Evolutionary conservation across 2,113 vertebrate species (phyloP).

Genomic region (Chloropsis hardwickii): DNA sequence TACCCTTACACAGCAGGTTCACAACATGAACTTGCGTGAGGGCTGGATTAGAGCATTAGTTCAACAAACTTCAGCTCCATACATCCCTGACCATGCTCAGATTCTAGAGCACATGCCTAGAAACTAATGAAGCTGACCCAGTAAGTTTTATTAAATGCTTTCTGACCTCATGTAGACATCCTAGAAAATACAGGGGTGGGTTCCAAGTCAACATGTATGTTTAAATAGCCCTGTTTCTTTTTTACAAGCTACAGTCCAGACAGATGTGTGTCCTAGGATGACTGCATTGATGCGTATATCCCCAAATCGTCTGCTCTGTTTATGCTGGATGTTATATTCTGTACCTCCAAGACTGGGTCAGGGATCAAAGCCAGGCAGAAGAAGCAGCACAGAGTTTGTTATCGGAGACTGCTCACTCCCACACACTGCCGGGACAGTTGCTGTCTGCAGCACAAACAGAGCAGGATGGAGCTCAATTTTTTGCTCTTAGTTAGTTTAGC

Average conservation of each 20-base stretch:
- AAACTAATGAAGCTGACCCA: neutral
- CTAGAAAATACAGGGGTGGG: neutral
- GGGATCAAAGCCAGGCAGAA: no score
- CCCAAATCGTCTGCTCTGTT: no score
- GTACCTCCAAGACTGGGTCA: no score
- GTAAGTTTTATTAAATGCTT: neutral
- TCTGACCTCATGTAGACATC: neutral
- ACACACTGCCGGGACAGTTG: no score
- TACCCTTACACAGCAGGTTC: neutral
- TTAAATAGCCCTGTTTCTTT: neutral
- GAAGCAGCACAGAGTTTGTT: no score
- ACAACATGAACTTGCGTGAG: neutral
- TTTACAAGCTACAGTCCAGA: neutral
- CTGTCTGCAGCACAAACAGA: no score
- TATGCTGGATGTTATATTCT: no score
- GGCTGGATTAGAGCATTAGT: neutral
- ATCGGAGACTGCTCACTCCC: no score
- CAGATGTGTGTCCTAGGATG: no score
- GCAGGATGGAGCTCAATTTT: no score
- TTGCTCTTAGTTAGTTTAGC: no score
- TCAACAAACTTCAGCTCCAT: neutral
- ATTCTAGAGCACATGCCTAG: neutral
- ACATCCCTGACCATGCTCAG: neutral
- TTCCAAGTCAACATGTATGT: neutral
- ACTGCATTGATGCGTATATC: no score